A percentile compares a stretch with the other conserved stretches of the same genome.
These are phyloP conservation scores for Brachionus plicatilis DNA, from an alignment of 1,140 invertebrate species.

Conservation along the genomic window DNA sequence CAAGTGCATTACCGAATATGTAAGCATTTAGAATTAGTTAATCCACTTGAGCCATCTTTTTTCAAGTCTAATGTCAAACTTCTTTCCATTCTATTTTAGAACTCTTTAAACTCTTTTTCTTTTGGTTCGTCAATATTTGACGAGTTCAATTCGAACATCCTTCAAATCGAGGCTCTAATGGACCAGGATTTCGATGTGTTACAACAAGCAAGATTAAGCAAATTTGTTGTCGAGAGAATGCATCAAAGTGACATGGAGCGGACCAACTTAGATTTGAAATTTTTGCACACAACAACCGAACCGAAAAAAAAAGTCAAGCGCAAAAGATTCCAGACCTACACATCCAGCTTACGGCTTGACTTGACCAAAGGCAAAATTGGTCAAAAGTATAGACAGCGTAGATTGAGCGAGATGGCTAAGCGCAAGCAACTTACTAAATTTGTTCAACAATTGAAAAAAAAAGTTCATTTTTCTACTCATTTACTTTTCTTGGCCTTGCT, in stretches of 20 bases:
- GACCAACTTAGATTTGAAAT: background rate
- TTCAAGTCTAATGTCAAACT: background rate
- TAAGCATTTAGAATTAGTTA: conserved; percentile 44
- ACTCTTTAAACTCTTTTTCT: conserved; percentile 16
- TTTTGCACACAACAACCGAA: background rate
- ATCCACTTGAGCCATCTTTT: background rate
- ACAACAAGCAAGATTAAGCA: background rate
- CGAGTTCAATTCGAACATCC: background rate
- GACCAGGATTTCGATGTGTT: background rate
- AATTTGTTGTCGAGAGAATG: background rate
- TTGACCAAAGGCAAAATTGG: background rate
- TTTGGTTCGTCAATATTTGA: conserved; percentile 21
- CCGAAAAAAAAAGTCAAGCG: background rate
- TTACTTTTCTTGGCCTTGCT: background rate
- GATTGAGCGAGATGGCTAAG: background rate
- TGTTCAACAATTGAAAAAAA: conserved; percentile 15
- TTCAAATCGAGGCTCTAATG: conserved; percentile 4
- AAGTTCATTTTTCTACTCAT: conserved; percentile 12
- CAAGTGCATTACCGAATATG: conserved; percentile 57
- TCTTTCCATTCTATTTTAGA: background rate
- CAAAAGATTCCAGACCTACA: background rate
- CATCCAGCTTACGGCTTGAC: background rate
- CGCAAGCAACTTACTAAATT: background rate
- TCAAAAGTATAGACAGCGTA: background rate
- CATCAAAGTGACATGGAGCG: background rate